A percentile compares a stretch with the other conserved stretches of the same genome.
These are phyloP conservation scores for Rotaria macrura DNA, from an alignment of 2,888 invertebrate genomes.

Conservation along the genomic window DNA sequence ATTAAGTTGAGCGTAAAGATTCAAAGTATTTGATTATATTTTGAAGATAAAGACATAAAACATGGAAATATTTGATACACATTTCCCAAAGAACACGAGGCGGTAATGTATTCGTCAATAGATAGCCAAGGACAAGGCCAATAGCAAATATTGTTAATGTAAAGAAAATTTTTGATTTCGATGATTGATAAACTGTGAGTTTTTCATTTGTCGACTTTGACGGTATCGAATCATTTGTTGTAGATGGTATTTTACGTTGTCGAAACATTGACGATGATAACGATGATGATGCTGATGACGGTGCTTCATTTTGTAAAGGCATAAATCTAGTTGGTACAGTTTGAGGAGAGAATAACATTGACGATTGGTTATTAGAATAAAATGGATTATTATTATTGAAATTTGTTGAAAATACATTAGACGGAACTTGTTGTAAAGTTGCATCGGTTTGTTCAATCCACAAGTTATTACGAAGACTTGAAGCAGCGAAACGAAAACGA, in stretches of 20 bases:
- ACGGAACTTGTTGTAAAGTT: background rate
- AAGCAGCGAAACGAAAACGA: background rate
- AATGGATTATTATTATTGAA: background rate
- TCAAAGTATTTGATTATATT: background rate
- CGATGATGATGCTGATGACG: too few relatives aligned
- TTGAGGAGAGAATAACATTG: background rate
- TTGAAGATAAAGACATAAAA: background rate
- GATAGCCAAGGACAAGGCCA: background rate
- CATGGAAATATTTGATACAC: background rate
- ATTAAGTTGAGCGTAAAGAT: background rate
- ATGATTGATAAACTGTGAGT: background rate
- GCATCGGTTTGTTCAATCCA: background rate
- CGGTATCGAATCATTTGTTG: background rate
- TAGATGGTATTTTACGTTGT: background rate
- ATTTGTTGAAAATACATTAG: background rate
- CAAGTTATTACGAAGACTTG: background rate
- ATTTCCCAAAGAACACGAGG: background rate
- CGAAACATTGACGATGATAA: background rate
- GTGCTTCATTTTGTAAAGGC: background rate
- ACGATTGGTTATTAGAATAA: background rate
- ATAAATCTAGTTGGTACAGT: background rate
- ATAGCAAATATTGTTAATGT: background rate
- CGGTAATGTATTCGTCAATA: background rate
- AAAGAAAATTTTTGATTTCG: background rate
- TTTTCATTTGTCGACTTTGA: background rate